Evolutionary conservation across 2,797 vertebrate species (phyloP), one percentile per base, ranked within the genome.

Genomic region (Epinephelus awoara): DNA sequence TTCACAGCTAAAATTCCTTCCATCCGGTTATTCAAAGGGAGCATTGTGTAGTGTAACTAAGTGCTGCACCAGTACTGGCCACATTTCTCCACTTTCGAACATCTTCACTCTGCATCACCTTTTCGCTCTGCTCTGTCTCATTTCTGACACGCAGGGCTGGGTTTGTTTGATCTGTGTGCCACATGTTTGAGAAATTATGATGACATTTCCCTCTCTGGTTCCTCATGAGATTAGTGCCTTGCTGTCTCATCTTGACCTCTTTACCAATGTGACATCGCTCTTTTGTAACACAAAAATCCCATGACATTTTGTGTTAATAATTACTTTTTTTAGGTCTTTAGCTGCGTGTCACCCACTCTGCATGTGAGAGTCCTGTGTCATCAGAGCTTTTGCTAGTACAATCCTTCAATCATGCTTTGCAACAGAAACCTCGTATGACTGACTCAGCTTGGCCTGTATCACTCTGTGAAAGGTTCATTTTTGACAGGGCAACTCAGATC

Each of bases 161-260:
- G 46, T 76, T 47, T 57, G 21, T 44, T 40, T 21, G 1, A 21
- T 79, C 19, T 10, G 6, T 54, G 46, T 79, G 77, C 29, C 18
- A 44, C 23, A 57, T 6, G 0, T 55, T 90, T 88, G 69, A 85
- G 82, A 91, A 90, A 89, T 57, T 19, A 17, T 55, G 71, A 76
- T 74, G 85, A 91, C 82, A 88, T 88, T 91, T 89, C 84, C 86
- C 70, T 83, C 58, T 70, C 27, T 29, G 71, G 77, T 89, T 84
- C 79, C 80, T 88, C 80, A 71, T 76, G 75, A 85, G 74, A 82
- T 87, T 55, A 77, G 18, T 14, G 13, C 18, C 19, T 52, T 13
- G 21, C 47, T 49, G 50, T 50, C 38, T 79, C 78, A 72, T 82
- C 67, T 81, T 59, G 75, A 75, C 71, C 66, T 62, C 14, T 61